Base-by-base conservation (phyloP, 2,797 vertebrate species). In the Lagocephalus sceleratus region DNA sequence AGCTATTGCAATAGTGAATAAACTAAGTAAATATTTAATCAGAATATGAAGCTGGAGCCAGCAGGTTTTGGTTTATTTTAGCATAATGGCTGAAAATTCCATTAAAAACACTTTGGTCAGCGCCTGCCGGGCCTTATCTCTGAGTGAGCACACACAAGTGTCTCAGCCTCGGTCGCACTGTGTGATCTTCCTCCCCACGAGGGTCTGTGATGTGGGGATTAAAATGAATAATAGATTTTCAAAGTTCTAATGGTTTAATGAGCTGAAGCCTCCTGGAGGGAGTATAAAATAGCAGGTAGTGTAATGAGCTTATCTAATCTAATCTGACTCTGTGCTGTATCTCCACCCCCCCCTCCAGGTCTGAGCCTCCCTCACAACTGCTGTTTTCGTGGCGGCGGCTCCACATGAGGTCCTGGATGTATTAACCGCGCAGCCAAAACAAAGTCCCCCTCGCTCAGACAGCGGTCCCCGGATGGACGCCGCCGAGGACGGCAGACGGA, bases 251-350 rank as follows among this genome's bases (percentile, higher is more conserved):
- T 25, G 25, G 25, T 25, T 29, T 29, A 10, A 9, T 29, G 26
- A 29, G 11, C 26, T 10, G 5, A 29, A 60, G 43, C 23, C 51
- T 50, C 51, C 47, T 32, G 17, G 19, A 41, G 50, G 69, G 52
- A 53, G 43, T 48, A 57, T 70, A 29, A 42, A 48, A 43, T 20
- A 25, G 25, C 43, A 40, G 52, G 49, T 45, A 20, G 21, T 21
- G 11, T 15, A 38, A 44, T 39, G 58, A 51, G n/a, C 51, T 23
- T 21, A 20, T 71, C 52, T 65, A 59, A 75, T 66, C 69, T 58
- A 59, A 40, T 63, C 47, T 41, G 56, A n/a, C 56, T 60, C 48
- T 61, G 57, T 76, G 59, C 22, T 50, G n/a, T n/a, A n/a, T n/a
- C n/a, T n/a, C n/a, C n/a, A n/a, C n/a, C n/a, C n/a, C n/a, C n/a